phyloP scores from a whole-genome alignment of 2,797 vertebrate genomes.

The Phataginus tetradactyla region DNA sequence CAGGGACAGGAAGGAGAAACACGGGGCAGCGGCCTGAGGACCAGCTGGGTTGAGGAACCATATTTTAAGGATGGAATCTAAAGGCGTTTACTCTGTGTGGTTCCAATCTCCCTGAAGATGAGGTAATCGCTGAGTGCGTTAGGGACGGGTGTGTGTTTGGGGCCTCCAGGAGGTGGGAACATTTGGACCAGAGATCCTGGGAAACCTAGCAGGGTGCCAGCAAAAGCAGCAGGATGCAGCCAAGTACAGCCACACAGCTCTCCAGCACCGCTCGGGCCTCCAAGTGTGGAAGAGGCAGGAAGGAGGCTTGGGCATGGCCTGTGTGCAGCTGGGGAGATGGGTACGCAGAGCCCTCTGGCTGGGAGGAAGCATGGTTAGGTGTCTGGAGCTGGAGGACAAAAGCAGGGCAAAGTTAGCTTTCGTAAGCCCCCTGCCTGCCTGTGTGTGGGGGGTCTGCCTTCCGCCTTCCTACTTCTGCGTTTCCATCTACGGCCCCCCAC shows the following conservation, averaged over 20 bases:
- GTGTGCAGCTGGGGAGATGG: too few relatives aligned
- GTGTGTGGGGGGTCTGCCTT: background rate
- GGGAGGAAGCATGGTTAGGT: background rate
- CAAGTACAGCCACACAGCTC: background rate
- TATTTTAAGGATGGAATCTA: background rate
- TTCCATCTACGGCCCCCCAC: background rate
- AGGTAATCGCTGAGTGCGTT: background rate
- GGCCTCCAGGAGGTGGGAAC: background rate
- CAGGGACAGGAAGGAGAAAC: background rate
- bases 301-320: background rate
- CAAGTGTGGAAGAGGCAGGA: background rate
- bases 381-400: background rate
- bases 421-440: too few relatives aligned
- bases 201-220: slow-evolving; percentile 20
- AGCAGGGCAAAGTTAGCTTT: background rate
- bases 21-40: background rate
- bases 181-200: background rate
- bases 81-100: background rate
- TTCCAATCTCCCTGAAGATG: background rate
- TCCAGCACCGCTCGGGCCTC: background rate
- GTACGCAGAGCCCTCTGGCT: background rate
- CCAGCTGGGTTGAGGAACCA: background rate
- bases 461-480: background rate
- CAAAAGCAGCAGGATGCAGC: background rate
- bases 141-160: background rate